Conservation (phyloP, 2,113 vertebrate species). For the Nothoprocta pentlandii region DNA sequence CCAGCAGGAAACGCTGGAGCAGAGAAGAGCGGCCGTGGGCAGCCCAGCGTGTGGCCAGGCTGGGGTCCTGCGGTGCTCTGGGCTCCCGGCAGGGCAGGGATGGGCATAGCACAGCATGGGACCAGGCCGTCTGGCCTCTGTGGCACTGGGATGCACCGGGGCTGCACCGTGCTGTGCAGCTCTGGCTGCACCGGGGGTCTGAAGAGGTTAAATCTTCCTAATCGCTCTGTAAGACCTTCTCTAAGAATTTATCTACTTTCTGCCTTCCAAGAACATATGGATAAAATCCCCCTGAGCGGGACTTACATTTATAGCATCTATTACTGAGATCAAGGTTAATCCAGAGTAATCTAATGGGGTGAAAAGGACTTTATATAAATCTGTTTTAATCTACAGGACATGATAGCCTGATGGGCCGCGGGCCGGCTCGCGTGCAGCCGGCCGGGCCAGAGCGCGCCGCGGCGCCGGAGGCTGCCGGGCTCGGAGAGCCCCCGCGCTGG, state of each 20-base stretch:
- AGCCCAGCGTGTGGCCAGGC: neutral
- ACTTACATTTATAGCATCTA: slow-evolving; percentile 73
- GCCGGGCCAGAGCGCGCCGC: neutral
- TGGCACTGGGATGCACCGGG: too few species aligned
- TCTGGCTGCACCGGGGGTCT: neutral
- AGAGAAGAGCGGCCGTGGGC: accelerated
- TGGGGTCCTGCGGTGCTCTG: too few species aligned
- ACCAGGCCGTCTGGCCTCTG: too few species aligned
- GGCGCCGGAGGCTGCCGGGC: neutral
- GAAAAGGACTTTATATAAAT: slow-evolving; percentile 73
- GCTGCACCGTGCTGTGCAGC: accelerated
- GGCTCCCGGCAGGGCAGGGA: too few species aligned
- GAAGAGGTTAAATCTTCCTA: slow-evolving; percentile 71
- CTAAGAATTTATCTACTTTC: slow-evolving; percentile 72
- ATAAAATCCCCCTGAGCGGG: slow-evolving; percentile 69
- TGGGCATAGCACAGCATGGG: too few species aligned
- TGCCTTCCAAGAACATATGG: slow-evolving; percentile 75
- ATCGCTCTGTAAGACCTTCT: slow-evolving; percentile 54
- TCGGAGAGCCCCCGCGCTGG: neutral
- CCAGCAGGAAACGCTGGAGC: too few species aligned
- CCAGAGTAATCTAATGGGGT: slow-evolving; percentile 75
- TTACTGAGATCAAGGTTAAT: slow-evolving; percentile 76
- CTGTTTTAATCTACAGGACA: slow-evolving; percentile 63
- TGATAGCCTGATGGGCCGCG: slow-evolving; percentile 53
- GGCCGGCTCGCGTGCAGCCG: accelerated